A percentile compares a stretch with the other conserved stretches of the same genome.
phyloP scores from a whole-genome alignment of 2,797 vertebrate genomes.

The Gila robusta region DNA sequence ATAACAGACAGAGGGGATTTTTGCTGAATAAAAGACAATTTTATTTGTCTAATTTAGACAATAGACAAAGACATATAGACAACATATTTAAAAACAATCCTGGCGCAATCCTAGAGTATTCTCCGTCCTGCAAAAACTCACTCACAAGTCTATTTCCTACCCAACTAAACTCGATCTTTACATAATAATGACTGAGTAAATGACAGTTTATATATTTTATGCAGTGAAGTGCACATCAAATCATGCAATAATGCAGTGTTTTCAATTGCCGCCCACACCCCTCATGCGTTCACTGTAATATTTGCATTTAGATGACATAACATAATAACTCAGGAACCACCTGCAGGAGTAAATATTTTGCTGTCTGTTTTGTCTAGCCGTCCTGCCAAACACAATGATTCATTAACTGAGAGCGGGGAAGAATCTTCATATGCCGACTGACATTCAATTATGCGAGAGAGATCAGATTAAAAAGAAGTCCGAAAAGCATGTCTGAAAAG shows the following conservation, averaged over 20 bases:
- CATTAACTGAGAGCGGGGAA: constrained; percentile 82
- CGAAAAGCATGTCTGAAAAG: constrained; percentile 77
- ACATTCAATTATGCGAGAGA: constrained; percentile 83
- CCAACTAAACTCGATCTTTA: constrained; percentile 69
- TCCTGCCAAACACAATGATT: constrained; percentile 72
- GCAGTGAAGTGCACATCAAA: constrained; percentile 81
- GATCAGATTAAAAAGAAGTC: constrained; percentile 79
- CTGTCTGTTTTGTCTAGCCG: constrained; percentile 77
- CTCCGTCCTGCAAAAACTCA: constrained; percentile 1
- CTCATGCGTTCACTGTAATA: constrained; percentile 70
- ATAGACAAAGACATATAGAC: too few species aligned
- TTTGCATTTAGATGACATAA: constrained; percentile 88
- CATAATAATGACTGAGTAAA: constrained; percentile 79
- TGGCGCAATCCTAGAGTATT: constrained; percentile 40
- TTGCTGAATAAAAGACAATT: background rate
- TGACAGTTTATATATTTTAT: constrained; percentile 81
- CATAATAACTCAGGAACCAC: constrained; percentile 80
- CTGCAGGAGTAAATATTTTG: constrained; percentile 83
- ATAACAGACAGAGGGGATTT: background rate
- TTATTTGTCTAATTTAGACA: too few species aligned
- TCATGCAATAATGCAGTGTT: constrained; percentile 80
- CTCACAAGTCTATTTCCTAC: constrained; percentile 52
- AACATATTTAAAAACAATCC: constrained; percentile 3
- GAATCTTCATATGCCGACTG: constrained; percentile 82
- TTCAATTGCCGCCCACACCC: constrained; percentile 71